phyloP scores from a whole-genome alignment of 2,113 vertebrate species.

The Siphamia tubifer region DNA sequence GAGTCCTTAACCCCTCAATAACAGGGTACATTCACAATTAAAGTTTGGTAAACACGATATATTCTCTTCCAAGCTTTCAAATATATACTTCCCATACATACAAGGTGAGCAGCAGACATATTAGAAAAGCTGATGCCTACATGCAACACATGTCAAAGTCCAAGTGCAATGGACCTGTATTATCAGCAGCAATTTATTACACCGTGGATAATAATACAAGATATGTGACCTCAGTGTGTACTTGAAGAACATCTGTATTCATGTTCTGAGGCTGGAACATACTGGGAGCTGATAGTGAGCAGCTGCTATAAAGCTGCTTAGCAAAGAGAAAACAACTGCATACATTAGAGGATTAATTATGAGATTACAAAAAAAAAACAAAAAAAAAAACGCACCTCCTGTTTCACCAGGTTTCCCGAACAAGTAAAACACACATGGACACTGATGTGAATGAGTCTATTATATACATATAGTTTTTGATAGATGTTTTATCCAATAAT shows the following conservation, averaged over 20 bases:
- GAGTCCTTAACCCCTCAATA: too few species aligned
- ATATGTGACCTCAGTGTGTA: not conserved
- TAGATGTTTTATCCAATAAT: too few species aligned
- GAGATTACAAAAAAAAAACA: not conserved
- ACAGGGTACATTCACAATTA: too few species aligned
- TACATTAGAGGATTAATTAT: not conserved
- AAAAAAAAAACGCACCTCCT: too few species aligned
- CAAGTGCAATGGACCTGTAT: slow-evolving; percentile 11
- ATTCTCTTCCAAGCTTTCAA: too few species aligned
- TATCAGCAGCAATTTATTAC: not conserved
- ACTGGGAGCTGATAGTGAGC: not conserved
- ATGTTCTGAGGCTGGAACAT: not conserved
- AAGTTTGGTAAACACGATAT: too few species aligned
- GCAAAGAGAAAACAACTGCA: not conserved
- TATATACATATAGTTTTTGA: too few species aligned
- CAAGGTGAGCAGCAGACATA: too few species aligned
- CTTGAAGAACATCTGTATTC: not conserved
- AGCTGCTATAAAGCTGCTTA: not conserved
- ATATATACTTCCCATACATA: too few species aligned
- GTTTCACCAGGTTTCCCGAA: too few species aligned
- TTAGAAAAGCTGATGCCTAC: too few species aligned
- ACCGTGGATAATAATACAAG: not conserved
- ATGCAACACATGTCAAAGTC: not conserved
- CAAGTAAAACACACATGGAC: not conserved
- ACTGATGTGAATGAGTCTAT: too few species aligned